Percentiles rank a stretch among this genome's conserved stretches.
phyloP scores from a whole-genome alignment of 2,797 vertebrate genomes.

The Mastacembelus armatus region DNA sequence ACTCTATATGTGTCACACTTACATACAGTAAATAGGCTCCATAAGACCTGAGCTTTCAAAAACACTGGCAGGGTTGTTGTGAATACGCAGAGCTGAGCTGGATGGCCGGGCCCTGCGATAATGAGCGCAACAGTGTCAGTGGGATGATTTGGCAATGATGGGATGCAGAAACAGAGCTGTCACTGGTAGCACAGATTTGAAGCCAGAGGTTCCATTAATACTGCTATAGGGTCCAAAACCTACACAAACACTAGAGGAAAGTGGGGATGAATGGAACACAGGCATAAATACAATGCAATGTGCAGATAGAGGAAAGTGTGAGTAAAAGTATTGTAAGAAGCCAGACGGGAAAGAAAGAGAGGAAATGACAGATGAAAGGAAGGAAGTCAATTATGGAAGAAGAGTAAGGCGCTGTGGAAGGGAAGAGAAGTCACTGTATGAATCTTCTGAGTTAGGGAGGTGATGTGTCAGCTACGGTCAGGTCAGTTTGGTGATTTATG shows the following conservation, averaged over 20 bases:
- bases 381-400: constrained; percentile 12
- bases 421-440: background rate
- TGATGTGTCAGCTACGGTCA: background rate
- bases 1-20: constrained; percentile 64
- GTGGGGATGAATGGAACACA: constrained; percentile 4
- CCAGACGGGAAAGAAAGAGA: constrained; percentile 18
- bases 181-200: constrained; percentile 70
- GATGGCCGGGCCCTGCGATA: constrained; percentile 48
- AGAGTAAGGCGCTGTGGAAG: constrained; percentile 19
- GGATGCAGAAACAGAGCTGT: constrained; percentile 59
- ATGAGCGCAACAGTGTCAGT: constrained; percentile 68
- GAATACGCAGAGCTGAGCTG: constrained; percentile 51
- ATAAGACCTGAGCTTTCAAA: constrained; percentile 50
- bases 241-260: constrained; percentile 33
- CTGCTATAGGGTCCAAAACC: constrained; percentile 45
- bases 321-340: constrained; percentile 14
- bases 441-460: background rate
- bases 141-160: constrained; percentile 55
- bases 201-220: constrained; percentile 64
- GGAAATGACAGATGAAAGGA: constrained; percentile 28
- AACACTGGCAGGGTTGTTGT: constrained; percentile 49
- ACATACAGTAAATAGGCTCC: constrained; percentile 61
- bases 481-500: constrained; percentile 23
- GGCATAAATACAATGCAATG: constrained; percentile 14
- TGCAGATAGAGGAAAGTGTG: constrained; percentile 8